A percentile compares a stretch with the other conserved stretches of the same genome.
Evolutionary conservation across 2,113 vertebrate species (phyloP).

Genomic region (Ictidomys tridecemlineatus): DNA sequence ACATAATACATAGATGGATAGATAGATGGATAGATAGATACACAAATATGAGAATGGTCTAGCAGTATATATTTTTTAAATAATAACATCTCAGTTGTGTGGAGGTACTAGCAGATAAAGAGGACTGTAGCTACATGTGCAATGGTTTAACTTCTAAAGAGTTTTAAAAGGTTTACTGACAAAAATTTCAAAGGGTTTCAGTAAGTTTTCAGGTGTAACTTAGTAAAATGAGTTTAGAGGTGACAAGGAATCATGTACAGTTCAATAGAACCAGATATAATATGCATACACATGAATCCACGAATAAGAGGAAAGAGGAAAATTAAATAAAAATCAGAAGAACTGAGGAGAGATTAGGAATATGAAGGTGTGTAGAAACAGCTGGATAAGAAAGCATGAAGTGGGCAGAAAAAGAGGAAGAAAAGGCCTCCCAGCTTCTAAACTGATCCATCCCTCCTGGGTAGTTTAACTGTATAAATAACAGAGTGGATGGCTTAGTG

Average conservation of each 20-base stretch:
- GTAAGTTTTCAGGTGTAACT: constrained; percentile 15
- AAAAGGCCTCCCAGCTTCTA: no score
- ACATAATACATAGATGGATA: no score
- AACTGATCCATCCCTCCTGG: constrained; percentile 62
- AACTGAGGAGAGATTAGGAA: constrained; percentile 52
- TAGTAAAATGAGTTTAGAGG: not conserved
- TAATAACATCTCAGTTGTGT: not conserved
- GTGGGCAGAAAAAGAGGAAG: not conserved
- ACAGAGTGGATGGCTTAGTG: constrained; percentile 75
- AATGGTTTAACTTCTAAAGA: constrained; percentile 30
- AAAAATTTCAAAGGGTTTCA: constrained; percentile 11
- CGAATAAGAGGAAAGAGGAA: not conserved
- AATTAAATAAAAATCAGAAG: not conserved
- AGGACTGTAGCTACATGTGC: not conserved
- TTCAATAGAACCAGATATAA: not conserved
- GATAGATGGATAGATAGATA: not conserved
- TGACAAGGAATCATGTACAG: not conserved
- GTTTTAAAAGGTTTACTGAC: constrained; percentile 18
- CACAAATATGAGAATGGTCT: constrained; percentile 24
- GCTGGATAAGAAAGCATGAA: constrained; percentile 45
- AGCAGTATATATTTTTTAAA: not conserved
- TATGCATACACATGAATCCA: not conserved
- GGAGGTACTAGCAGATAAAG: not conserved
- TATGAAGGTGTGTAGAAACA: constrained; percentile 16
- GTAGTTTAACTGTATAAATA: constrained; percentile 78